Base-by-base conservation (phyloP, 2,888 invertebrate species). In the Diarsia dahlii region DNA sequence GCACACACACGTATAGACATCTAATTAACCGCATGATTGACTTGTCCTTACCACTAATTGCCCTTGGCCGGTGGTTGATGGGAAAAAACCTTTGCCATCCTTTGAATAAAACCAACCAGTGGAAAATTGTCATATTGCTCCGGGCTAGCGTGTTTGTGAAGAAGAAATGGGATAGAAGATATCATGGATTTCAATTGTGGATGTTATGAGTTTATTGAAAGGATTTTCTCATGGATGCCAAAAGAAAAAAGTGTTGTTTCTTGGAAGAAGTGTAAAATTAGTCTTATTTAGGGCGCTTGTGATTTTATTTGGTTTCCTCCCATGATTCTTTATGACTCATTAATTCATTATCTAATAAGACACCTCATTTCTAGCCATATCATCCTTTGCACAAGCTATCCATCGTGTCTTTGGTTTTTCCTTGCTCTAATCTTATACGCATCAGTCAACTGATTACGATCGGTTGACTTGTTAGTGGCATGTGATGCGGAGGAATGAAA, bases 11-110 rank as follows among this genome's bases (percentile, higher is more conserved):
- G 66, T 15, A 79, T 63, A 88, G 87, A 89, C 88, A 90, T 81
- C 87, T 92, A 93, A 93, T 94, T 94, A 92, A 74, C 85, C 91
- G 92, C 92, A 90, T 93, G 91, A 91, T 90, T 85, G 90, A 88
- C 88, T 92, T 92, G 93, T 93, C 93, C 85, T 88, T 80, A 86
- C 80, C 93, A 93, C 90, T 94, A 94, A 94, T 94, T 93, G 93
- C 92, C 81, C 76, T 71, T 76, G 87, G 90, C 90, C 87, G 84
- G 86, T 81, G 84, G 85, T 82, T 87, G 81, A 87, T 87, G 85
- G 88, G 88, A 91, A 93, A 90, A 90, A 90, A 78, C 74, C 79
- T 78, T 72, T 75, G 71, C 83, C 84, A 76, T 82, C 80, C 82
- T 87, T 90, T 89, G 87, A 92, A 89, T 88, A 84, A 75, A 81